A percentile compares a stretch with the other conserved stretches of the same genome.
phyloP scores from a whole-genome alignment of 1,140 invertebrate genomes.

The Anoplophora glabripennis region DNA sequence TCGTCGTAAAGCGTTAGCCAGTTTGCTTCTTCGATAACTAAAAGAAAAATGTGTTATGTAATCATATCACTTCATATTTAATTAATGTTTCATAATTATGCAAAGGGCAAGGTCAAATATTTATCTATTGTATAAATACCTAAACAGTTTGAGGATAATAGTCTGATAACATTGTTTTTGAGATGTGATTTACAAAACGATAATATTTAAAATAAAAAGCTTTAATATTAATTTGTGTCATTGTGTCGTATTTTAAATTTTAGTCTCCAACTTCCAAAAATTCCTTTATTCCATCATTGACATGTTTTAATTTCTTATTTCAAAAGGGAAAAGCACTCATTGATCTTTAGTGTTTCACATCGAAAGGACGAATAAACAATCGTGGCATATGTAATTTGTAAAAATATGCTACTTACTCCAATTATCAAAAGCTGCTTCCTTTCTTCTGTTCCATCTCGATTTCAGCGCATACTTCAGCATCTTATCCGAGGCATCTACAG shows the following conservation, averaged over 20 bases:
- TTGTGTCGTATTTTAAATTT: no score
- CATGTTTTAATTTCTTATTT: background rate
- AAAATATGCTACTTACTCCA: conserved; percentile 67
- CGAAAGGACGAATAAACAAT: no score
- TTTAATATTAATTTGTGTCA: no score
- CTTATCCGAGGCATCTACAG: conserved; percentile 86
- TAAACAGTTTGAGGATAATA: background rate
- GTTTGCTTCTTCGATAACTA: conserved; percentile 80
- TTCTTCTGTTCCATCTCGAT: conserved; percentile 77
- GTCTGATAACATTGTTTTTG: no score
- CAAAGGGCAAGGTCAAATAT: conserved; percentile 1
- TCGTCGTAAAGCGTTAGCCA: conserved; percentile 74
- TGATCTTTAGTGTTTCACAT: no score
- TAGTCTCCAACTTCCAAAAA: background rate
- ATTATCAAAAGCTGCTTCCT: conserved; percentile 73
- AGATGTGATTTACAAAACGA: no score
- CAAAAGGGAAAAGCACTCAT: no score
- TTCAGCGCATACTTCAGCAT: conserved; percentile 88
- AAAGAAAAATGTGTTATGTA: conserved; percentile 29
- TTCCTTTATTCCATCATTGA: background rate
- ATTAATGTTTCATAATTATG: no score
- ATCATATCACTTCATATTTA: no score
- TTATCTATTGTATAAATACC: background rate
- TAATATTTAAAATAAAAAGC: no score
- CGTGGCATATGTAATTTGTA: no score